Evolutionary conservation across 2,797 vertebrate species (phyloP).

Genomic region (Sylvilagus floridanus): DNA sequence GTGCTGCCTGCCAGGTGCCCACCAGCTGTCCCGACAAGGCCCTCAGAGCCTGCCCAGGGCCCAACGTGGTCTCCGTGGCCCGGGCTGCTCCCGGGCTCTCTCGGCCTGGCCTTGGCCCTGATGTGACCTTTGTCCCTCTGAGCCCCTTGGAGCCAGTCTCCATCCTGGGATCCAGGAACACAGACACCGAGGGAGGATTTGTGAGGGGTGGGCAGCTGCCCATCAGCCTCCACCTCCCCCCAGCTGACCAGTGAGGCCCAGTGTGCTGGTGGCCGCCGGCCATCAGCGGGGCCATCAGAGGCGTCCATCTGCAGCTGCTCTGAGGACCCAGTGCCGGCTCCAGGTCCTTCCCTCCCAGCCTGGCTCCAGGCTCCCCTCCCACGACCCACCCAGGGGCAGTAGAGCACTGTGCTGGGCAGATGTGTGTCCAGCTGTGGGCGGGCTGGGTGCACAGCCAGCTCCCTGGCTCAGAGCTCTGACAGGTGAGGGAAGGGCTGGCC

Average conservation of each 20-base stretch:
- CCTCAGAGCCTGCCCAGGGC: not conserved
- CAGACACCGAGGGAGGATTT: not conserved
- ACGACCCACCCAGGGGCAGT: not conserved
- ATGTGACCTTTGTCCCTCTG: not conserved
- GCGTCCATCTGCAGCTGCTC: not conserved
- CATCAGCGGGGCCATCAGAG: not conserved
- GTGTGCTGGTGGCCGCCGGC: too few species aligned
- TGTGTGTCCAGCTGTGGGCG: not conserved
- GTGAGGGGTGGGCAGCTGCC: too few species aligned
- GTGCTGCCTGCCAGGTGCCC: not conserved
- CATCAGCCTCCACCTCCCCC: not conserved
- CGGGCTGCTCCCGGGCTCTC: not conserved
- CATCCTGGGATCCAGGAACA: not conserved
- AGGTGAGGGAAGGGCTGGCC: too few species aligned
- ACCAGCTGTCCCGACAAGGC: not conserved
- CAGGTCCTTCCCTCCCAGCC: not conserved
- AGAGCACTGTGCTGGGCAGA: not conserved
- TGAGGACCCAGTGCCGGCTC: not conserved
- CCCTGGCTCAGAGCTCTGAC: not conserved
- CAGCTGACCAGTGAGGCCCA: not conserved
- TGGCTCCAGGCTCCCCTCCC: not conserved
- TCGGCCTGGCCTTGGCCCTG: not conserved
- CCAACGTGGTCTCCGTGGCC: not conserved
- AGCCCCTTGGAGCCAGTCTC: not conserved
- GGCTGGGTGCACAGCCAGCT: not conserved